Evolutionary conservation across 2,888 invertebrate genomes (phyloP), one percentile per base, ranked within the genome.

Genomic region (Leptinotarsa peninsularis): DNA sequence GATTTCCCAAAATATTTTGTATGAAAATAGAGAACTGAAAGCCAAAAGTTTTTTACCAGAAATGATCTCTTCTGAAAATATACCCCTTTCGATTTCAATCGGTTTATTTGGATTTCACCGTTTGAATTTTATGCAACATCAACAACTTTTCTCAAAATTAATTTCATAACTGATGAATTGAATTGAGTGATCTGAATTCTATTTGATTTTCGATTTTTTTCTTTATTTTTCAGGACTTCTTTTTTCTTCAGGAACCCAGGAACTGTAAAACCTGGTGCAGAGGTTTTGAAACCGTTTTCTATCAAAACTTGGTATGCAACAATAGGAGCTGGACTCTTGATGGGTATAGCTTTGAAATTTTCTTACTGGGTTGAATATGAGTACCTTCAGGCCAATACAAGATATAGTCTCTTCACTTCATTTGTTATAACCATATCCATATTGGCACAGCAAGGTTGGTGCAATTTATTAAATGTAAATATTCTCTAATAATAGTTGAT

Each of bases 201-300:
- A 1, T 33, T 33, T 10, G 0, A 43, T 43, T 43, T 3, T 43
- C 0, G 3, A 43, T 3, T 43, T 3, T 13, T 10, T 23, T 23
- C 23, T 4, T 27, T 15, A 17, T 60, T 71, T 83, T 84, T 69
- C 71, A 86, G 86, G 72, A 80, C 85, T 4, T 81, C 79, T 49
- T 86, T 85, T 76, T 81, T 85, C 73, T 86, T 86, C 71, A 80
- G 83, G 43, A 86, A 85, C 73, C 84, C 84, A 13, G 85, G 84
- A 18, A 72, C 74, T 7, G 78, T 84, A 7, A 78, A 82, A 67
- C 81, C 82, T 2, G 79, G 84, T 23, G 77, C 79, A 77, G 88
- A 90, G 78, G 90, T 91, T 72, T 81, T 91, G 1, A 88, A 88
- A 73, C 91, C 91, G 0, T 84, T 91, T 4, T 87, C 89, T 15